phyloP scores from a whole-genome alignment of 2,888 invertebrate species.

The Elysia crispata region DNA sequence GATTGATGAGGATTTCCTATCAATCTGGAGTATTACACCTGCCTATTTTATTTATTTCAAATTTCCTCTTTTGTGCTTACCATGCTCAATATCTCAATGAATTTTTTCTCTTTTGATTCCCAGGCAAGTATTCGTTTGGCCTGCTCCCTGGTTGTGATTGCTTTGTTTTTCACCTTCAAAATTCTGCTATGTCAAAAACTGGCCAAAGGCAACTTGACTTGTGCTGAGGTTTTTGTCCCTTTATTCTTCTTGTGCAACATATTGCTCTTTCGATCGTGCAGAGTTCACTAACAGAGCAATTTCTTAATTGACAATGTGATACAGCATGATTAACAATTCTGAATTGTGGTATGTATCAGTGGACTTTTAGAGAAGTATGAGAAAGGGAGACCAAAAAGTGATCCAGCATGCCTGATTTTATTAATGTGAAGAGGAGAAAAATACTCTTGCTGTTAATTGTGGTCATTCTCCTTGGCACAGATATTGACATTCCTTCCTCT shows the following conservation, averaged over 20 bases:
- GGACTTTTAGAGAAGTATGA: too few relatives aligned
- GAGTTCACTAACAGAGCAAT: constrained; percentile 82
- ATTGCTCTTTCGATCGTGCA: constrained; percentile 94
- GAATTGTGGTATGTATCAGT: too few relatives aligned
- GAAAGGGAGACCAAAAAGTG: too few relatives aligned
- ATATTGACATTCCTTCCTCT: too few relatives aligned
- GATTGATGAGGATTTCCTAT: too few relatives aligned
- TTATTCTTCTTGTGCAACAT: constrained; percentile 92
- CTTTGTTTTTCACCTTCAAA: constrained; percentile 92
- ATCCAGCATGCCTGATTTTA: too few relatives aligned
- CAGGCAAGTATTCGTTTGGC: constrained; percentile 87
- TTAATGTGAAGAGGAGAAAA: too few relatives aligned
- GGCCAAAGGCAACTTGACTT: constrained; percentile 87
- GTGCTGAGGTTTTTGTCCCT: constrained; percentile 94
- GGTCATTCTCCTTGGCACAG: too few relatives aligned
- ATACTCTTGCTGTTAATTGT: too few relatives aligned
- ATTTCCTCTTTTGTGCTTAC: neutral
- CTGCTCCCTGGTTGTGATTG: constrained; percentile 90
- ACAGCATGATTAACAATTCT: neutral
- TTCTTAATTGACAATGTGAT: constrained; percentile 18
- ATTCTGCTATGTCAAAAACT: constrained; percentile 92
- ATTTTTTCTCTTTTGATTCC: constrained; percentile 26
- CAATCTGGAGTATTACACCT: too few relatives aligned
- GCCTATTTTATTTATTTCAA: too few relatives aligned
- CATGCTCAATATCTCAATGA: neutral